Percentiles rank a stretch among this genome's conserved stretches.
Conservation (phyloP, 2,113 vertebrate genomes). For the Psammodynastes pulverulentus region DNA sequence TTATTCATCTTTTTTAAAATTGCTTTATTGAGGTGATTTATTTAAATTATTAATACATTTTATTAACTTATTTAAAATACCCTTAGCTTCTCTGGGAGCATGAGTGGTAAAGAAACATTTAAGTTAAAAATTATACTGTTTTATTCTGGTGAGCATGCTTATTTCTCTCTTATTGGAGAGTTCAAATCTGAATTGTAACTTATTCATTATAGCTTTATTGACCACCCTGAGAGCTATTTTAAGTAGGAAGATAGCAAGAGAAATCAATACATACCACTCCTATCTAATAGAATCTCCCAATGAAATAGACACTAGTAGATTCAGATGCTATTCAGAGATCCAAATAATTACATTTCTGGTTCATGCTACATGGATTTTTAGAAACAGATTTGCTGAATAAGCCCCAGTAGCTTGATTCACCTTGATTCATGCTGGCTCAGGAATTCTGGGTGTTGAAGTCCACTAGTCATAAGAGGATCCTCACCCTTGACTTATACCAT, state of each 20-base stretch:
- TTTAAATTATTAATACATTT: neutral
- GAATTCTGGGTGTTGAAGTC: neutral
- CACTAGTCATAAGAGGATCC: neutral
- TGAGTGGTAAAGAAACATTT: neutral
- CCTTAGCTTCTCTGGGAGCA: neutral
- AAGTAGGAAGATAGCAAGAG: neutral
- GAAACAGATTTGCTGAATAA: neutral
- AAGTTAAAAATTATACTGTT: neutral
- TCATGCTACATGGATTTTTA: neutral
- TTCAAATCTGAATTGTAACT: neutral
- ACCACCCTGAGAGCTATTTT: neutral
- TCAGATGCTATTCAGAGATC: neutral
- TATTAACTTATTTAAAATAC: neutral
- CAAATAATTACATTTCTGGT: neutral
- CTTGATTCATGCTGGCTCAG: neutral
- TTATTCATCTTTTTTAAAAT: neutral
- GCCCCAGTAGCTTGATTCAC: neutral
- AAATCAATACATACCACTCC: neutral
- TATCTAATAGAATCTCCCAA: neutral
- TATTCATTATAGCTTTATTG: neutral
- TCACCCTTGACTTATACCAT: neutral
- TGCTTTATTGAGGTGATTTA: neutral
- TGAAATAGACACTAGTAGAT: neutral
- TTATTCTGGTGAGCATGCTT: neutral
- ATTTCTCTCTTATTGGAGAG: neutral